phyloP scores from a whole-genome alignment of 2,113 vertebrate genomes.

The Panthera uncia region DNA sequence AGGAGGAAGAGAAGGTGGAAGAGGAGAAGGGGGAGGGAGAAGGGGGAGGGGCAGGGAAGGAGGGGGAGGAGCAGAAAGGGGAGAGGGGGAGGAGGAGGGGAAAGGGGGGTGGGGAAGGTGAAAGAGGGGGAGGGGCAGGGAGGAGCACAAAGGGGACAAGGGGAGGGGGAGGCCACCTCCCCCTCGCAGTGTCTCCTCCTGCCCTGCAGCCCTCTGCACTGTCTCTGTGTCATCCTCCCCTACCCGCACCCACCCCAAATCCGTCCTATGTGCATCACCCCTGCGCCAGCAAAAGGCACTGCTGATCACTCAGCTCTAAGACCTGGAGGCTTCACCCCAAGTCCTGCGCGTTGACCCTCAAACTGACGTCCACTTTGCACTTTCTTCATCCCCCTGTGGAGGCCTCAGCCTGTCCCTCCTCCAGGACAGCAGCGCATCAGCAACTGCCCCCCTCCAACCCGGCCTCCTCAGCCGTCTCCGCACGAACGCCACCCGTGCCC shows the following conservation, averaged over 20 bases:
- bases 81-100: neutral
- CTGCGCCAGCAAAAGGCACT: neutral
- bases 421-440: too few species aligned
- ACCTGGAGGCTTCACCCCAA: neutral
- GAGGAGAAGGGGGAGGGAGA: neutral
- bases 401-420: neutral
- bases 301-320: neutral
- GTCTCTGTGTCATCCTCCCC: neutral
- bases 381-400: neutral
- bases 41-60: rapidly evolving
- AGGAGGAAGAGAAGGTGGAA: neutral
- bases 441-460: neutral
- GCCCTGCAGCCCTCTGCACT: neutral
- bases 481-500: rapidly evolving
- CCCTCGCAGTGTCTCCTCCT: neutral
- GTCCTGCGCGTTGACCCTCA: rapidly evolving
- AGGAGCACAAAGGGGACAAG: neutral
- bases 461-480: neutral
- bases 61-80: neutral
- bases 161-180: neutral
- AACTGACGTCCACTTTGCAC: neutral
- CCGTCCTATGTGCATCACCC: too few species aligned
- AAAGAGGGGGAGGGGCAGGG: too few species aligned
- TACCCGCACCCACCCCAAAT: too few species aligned
- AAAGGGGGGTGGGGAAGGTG: too few species aligned